These are phyloP conservation scores for Pogona vitticeps DNA, from an alignment of 2,113 vertebrate genomes.

Conservation along the genomic window DNA sequence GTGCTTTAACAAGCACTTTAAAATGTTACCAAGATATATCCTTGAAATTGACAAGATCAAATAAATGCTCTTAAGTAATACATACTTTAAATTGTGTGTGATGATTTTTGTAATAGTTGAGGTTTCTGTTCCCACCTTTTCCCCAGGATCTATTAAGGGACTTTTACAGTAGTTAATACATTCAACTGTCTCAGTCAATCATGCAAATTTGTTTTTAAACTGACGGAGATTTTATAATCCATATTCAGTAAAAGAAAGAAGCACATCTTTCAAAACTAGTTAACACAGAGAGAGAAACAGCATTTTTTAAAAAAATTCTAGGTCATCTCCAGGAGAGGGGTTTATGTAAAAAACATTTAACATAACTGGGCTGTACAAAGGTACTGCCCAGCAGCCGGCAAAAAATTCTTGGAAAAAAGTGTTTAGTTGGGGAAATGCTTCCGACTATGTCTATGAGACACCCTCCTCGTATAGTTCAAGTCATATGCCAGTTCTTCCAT, in stretches of 20 bases:
- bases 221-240: neutral
- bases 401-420: too few relatives aligned
- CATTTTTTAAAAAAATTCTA: neutral
- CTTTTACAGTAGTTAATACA: neutral
- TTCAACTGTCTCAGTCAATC: neutral
- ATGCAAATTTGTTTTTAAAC: neutral
- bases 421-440: neutral
- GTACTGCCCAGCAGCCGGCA: neutral
- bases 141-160: neutral
- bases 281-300: neutral
- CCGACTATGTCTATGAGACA: too few relatives aligned
- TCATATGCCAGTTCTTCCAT: neutral
- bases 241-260: neutral
- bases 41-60: conserved; percentile 16
- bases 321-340: neutral
- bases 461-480: neutral
- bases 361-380: neutral
- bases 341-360: neutral
- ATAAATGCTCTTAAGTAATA: neutral
- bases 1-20: conserved; percentile 5
- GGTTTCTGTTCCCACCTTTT: neutral
- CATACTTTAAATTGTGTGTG: neutral
- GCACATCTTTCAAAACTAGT: neutral
- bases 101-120: neutral
- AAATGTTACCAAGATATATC: conserved; percentile 4